These are phyloP conservation scores for Poecile montanus DNA, from an alignment of 2,797 vertebrate species.

Conservation along the genomic window DNA sequence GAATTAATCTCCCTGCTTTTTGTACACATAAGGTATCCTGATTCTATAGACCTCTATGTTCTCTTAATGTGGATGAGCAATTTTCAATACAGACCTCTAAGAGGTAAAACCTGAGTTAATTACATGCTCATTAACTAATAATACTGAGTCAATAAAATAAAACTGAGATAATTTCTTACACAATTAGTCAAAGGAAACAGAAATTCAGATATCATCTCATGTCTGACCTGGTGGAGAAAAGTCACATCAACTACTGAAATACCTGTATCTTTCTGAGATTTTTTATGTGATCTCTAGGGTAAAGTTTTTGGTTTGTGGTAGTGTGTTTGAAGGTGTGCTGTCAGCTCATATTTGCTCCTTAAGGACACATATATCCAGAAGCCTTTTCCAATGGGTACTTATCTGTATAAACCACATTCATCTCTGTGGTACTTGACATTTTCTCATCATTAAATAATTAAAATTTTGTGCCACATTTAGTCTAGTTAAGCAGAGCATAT, in stretches of 20 bases:
- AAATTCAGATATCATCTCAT: background rate
- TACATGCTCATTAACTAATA: background rate
- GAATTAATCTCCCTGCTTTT: background rate
- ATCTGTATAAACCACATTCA: background rate
- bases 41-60: background rate
- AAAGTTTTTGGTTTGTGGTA: background rate
- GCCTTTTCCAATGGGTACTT: background rate
- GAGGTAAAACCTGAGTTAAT: background rate
- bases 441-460: slow-evolving; percentile 43
- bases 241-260: background rate
- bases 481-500: background rate
- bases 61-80: background rate
- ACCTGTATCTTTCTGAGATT: background rate
- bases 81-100: background rate
- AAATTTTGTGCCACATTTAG: slow-evolving; percentile 11
- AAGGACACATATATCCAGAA: background rate
- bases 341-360: slow-evolving; percentile 5
- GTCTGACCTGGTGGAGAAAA: background rate
- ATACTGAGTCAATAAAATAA: background rate
- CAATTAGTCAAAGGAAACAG: background rate
- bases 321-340: background rate
- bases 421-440: background rate
- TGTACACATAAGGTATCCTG: background rate
- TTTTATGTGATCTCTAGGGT: background rate
- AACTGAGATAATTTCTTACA: background rate